These are phyloP conservation scores for Drosophila jambulina DNA, from an alignment of 1,140 invertebrate species.

Conservation along the genomic window DNA sequence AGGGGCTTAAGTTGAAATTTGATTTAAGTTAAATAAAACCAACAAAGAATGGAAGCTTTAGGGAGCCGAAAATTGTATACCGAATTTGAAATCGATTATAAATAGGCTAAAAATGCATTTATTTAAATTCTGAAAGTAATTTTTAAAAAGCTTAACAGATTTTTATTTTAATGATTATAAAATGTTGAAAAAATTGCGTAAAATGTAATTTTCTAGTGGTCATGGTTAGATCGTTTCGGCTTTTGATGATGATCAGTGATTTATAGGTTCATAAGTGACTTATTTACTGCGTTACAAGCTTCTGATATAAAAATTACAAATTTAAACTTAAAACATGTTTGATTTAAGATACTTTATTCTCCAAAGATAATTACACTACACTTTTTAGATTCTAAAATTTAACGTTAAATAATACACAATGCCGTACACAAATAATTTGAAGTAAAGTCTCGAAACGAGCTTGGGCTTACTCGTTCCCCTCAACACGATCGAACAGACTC, in stretches of 20 bases:
- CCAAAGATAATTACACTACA: background rate
- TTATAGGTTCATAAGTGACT: too few species aligned
- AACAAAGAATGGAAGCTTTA: background rate
- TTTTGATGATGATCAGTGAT: too few species aligned
- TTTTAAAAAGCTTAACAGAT: too few species aligned
- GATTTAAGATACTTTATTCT: background rate
- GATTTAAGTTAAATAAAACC: background rate
- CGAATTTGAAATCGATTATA: too few species aligned
- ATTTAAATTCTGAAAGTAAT: too few species aligned
- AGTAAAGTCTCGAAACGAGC: slow-evolving; percentile 1
- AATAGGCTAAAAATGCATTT: too few species aligned
- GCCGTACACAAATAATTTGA: slow-evolving; percentile 38
- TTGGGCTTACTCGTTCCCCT: slow-evolving; percentile 21
- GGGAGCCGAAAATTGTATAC: too few species aligned
- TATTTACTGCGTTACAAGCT: too few species aligned
- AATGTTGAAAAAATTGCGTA: too few species aligned
- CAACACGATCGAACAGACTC: slow-evolving; percentile 68
- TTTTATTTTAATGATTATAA: too few species aligned
- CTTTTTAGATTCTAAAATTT: background rate
- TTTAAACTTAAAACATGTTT: background rate
- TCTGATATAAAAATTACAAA: background rate
- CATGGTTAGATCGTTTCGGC: too few species aligned
- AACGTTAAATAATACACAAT: background rate
- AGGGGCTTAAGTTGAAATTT: background rate
- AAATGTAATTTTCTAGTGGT: too few species aligned